phyloP scores from a whole-genome alignment of 23 tunicate species.

The Trididemnum nubilum region DNA sequence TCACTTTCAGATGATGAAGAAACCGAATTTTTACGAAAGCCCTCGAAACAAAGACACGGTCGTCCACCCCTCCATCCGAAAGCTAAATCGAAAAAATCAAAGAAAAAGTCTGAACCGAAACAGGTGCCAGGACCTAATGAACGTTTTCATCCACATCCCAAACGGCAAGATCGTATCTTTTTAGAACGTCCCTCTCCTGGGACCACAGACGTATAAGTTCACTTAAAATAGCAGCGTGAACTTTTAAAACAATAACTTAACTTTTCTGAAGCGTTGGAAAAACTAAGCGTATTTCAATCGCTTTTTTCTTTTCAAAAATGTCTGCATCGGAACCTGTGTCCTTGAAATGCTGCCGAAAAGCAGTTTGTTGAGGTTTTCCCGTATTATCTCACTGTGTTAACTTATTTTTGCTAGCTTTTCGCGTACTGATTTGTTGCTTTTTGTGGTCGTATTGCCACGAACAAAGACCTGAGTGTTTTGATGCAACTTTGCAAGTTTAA shows the following conservation, averaged over 20 bases:
- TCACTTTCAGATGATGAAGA: slow-evolving; percentile 61
- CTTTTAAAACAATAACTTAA: too few relatives aligned
- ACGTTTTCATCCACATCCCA: too few relatives aligned
- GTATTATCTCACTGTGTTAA: background rate
- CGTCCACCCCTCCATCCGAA: slow-evolving; percentile 48
- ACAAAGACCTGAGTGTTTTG: background rate
- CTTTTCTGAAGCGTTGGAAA: background rate
- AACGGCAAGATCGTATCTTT: too few relatives aligned
- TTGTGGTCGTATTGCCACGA: background rate
- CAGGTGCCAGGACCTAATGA: too few relatives aligned
- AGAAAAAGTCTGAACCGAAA: too few relatives aligned
- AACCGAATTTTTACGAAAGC: slow-evolving; percentile 26
- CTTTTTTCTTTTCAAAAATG: background rate
- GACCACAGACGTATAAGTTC: too few relatives aligned
- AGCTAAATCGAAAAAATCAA: background rate
- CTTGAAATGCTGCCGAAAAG: background rate
- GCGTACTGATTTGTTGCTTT: background rate
- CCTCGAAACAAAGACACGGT: background rate
- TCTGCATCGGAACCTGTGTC: background rate
- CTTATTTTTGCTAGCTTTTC: background rate
- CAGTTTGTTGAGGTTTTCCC: background rate
- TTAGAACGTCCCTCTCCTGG: too few relatives aligned
- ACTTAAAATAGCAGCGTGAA: too few relatives aligned
- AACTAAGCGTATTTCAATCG: background rate
- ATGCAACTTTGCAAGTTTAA: too few relatives aligned